phyloP scores from a whole-genome alignment of 2,888 invertebrate genomes.

The Lottia gigantea region DNA sequence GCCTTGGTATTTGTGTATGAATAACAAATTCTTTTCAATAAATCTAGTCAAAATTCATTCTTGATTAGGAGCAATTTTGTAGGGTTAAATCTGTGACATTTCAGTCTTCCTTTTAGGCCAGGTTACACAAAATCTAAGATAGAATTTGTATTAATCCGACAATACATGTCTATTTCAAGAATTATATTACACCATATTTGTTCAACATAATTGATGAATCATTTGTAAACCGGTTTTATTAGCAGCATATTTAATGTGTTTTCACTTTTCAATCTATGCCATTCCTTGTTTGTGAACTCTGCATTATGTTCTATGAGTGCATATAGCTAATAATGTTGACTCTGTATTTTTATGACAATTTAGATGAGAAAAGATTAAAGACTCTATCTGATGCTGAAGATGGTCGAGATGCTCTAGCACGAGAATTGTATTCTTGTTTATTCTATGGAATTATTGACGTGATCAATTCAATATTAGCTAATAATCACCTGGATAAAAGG shows the following conservation, averaged over 20 bases:
- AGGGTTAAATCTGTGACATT: too few relatives aligned
- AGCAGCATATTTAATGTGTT: background rate
- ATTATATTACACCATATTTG: too few relatives aligned
- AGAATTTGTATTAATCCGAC: too few relatives aligned
- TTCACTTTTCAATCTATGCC: background rate
- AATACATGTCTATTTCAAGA: too few relatives aligned
- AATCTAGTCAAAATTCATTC: too few relatives aligned
- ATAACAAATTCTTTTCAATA: too few relatives aligned
- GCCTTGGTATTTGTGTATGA: too few relatives aligned
- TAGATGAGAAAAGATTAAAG: constrained; percentile 20
- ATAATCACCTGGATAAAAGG: background rate
- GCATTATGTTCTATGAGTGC: background rate
- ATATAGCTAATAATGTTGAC: background rate
- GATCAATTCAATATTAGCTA: constrained; percentile 32
- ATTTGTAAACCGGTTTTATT: too few relatives aligned
- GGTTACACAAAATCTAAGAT: too few relatives aligned
- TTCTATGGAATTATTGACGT: constrained; percentile 40
- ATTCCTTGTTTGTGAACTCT: background rate
- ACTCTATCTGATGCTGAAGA: constrained; percentile 34
- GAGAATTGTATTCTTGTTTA: constrained; percentile 39
- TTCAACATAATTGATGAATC: too few relatives aligned
- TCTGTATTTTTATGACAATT: background rate
- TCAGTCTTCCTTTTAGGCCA: too few relatives aligned
- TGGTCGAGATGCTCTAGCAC: constrained; percentile 41
- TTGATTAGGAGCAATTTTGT: too few relatives aligned